A percentile compares a stretch with the other conserved stretches of the same genome.
Conservation (phyloP, 2,113 vertebrate species). For the Muntiacus muntjak region DNA sequence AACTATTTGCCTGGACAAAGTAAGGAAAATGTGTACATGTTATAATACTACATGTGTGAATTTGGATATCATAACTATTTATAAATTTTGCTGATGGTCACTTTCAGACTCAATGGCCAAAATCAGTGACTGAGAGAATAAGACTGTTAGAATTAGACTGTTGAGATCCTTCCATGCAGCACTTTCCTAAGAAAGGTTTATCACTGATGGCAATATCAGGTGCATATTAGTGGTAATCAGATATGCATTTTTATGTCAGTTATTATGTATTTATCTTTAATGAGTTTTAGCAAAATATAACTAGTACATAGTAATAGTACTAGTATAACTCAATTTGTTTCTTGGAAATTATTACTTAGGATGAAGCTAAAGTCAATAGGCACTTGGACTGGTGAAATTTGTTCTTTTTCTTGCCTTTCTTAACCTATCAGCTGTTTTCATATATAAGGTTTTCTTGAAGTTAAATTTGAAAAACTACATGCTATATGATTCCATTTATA, state of each 20-base stretch:
- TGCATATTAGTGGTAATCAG: neutral
- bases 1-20: neutral
- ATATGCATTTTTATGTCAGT: neutral
- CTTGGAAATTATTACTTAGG: neutral
- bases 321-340: neutral
- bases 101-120: neutral
- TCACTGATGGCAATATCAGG: neutral
- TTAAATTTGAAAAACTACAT: neutral
- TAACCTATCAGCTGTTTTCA: neutral
- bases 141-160: neutral
- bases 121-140: neutral
- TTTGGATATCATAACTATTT: neutral
- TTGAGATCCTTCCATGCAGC: neutral
- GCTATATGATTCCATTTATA: neutral
- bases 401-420: neutral
- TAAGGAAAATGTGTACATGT: neutral
- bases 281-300: neutral
- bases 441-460: neutral
- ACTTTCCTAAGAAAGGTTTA: neutral
- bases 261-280: constrained; percentile 18
- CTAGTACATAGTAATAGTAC: neutral
- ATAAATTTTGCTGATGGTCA: neutral
- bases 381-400: neutral
- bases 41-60: neutral
- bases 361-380: neutral